A percentile compares a stretch with the other conserved stretches of the same genome.
Evolutionary conservation across 2,113 vertebrate species (phyloP).

Genomic region (Halichoeres trimaculatus): DNA sequence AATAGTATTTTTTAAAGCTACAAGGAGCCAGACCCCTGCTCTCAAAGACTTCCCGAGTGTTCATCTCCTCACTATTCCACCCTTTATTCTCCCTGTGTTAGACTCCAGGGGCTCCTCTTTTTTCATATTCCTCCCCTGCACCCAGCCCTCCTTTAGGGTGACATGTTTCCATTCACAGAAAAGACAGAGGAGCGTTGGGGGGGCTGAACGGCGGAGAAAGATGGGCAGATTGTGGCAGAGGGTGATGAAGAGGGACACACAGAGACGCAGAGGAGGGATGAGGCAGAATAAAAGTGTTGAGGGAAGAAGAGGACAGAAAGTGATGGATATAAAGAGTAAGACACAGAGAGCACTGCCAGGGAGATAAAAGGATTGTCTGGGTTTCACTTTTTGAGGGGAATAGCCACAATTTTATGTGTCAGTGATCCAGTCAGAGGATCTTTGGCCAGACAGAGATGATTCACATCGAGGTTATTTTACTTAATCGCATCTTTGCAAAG

Average conservation of each 20-base stretch:
- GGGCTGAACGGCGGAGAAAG: constrained; percentile 26
- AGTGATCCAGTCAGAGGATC: constrained; percentile 21
- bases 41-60: not conserved
- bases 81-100: not conserved
- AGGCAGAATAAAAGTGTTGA: constrained; percentile 10
- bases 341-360: constrained; percentile 22
- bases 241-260: constrained; percentile 34
- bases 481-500: constrained; percentile 13
- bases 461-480: constrained; percentile 26
- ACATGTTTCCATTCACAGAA: constrained; percentile 32
- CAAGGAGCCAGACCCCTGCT: too few relatives aligned
- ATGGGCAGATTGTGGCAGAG: constrained; percentile 25
- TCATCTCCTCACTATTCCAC: not conserved
- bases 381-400: constrained; percentile 31
- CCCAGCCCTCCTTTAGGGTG: constrained; percentile 22
- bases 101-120: constrained; percentile 2
- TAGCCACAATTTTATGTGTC: constrained; percentile 33
- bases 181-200: constrained; percentile 1
- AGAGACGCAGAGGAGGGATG: constrained; percentile 11
- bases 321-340: constrained; percentile 24
- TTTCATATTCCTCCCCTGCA: constrained; percentile 11
- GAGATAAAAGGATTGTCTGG: constrained; percentile 33
- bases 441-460: constrained; percentile 15
- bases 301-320: constrained; percentile 9
- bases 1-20: too few relatives aligned